A percentile compares a stretch with the other conserved stretches of the same genome.
phyloP scores from a whole-genome alignment of 1,140 invertebrate genomes.

The Drosophila serrata region DNA sequence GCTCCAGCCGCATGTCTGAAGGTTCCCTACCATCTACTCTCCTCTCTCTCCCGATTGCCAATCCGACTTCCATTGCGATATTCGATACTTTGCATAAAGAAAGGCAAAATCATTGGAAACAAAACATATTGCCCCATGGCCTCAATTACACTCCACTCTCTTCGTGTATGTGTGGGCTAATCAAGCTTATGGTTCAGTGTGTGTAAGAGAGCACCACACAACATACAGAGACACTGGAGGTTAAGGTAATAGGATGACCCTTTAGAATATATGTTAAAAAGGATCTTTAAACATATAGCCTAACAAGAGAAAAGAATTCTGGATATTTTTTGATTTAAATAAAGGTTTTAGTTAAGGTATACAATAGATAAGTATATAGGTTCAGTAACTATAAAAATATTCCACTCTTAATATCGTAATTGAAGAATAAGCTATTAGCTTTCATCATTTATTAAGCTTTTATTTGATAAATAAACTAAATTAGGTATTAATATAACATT shows the following conservation, averaged over 20 bases:
- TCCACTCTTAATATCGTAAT: no score
- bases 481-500: neutral
- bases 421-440: no score
- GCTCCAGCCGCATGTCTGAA: neutral
- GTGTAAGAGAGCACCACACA: constrained; percentile 14
- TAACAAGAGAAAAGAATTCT: neutral
- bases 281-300: neutral
- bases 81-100: constrained; percentile 80
- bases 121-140: constrained; percentile 83
- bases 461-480: neutral
- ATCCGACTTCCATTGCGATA: constrained; percentile 73
- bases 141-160: constrained; percentile 79
- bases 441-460: no score
- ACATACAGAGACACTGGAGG: constrained; percentile 12
- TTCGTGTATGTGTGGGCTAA: constrained; percentile 54
- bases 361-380: neutral
- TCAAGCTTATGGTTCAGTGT: constrained; percentile 50
- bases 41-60: neutral
- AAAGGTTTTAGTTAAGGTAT: neutral
- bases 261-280: neutral
- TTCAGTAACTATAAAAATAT: neutral
- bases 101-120: constrained; percentile 83
- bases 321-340: neutral
- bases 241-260: neutral
- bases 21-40: constrained; percentile 16